Base-by-base conservation (phyloP, 2,888 invertebrate species). In the Abrostola tripartita region DNA sequence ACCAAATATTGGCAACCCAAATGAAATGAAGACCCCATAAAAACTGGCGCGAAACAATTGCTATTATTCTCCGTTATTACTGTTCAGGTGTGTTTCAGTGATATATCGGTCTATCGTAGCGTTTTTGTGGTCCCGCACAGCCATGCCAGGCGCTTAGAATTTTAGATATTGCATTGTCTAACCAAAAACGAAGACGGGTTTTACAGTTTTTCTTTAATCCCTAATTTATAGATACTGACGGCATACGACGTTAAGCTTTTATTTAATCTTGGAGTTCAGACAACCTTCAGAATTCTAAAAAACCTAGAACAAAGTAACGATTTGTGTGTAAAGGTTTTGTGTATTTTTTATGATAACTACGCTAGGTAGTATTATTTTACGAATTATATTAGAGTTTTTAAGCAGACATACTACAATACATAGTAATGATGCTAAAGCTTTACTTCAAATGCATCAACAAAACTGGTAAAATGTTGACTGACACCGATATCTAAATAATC, bases 1-100 rank as follows among this genome's bases (percentile, higher is more conserved):
- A 50, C 72, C 74, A 74, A 75, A 77, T 75, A 79, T 77, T 76
- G 77, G 71, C 77, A 71, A 67, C 72, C 71, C 65, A 71, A 79
- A 79, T 77, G 72, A 79, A 92, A 91, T 92, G 90, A 91, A 90
- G 89, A 85, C 87, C 83, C 90, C 82, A 92, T 92, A 92, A 92
- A 90, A 92, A 91, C 85, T 85, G 88, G 82, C 85, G 81, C 88
- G 87, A 88, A 90, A 90, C 91, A 90, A 89, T 90, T 85, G 91
- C 91, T 90, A 90, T 92, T 90, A 90, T 88, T 92, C 90, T 90
- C 89, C 87, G 91, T 92, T 92, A 92, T 92, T 91, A 88, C 90
- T 84, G 91, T 91, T 89, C 92, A 93, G 92, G 93, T 93, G 92
- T 90, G 89, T 82, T 87, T 83, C 83, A 74, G 87, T 92, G 92